A percentile compares a stretch with the other conserved stretches of the same genome.
phyloP scores from a whole-genome alignment of 2,113 vertebrate genomes.

The Macaca fascicularis region T2T-MFA8v1.1 NC_088378.1:132255001-132255500 shows the following conservation, averaged over 20 bases:
- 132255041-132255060: background rate
- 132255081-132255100: background rate
- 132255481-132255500: conserved; percentile 86
- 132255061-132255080: background rate
- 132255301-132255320: background rate
- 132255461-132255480: conserved; percentile 87
- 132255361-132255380: conserved; percentile 25
- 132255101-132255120: background rate
- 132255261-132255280: background rate
- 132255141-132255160: background rate
- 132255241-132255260: background rate
- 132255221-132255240: background rate
- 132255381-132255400: conserved; percentile 57
- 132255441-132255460: conserved; percentile 81
- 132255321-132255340: background rate
- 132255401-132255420: conserved; percentile 86
- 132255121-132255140: conserved; percentile 48
- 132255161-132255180: background rate
- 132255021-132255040: background rate
- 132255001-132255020: background rate
- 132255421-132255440: conserved; percentile 84
- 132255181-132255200: background rate
- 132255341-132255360: background rate
- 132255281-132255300: background rate
- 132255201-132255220: background rate